Conservation (phyloP, 2,888 invertebrate species). For the Dryococelus australis region DNA sequence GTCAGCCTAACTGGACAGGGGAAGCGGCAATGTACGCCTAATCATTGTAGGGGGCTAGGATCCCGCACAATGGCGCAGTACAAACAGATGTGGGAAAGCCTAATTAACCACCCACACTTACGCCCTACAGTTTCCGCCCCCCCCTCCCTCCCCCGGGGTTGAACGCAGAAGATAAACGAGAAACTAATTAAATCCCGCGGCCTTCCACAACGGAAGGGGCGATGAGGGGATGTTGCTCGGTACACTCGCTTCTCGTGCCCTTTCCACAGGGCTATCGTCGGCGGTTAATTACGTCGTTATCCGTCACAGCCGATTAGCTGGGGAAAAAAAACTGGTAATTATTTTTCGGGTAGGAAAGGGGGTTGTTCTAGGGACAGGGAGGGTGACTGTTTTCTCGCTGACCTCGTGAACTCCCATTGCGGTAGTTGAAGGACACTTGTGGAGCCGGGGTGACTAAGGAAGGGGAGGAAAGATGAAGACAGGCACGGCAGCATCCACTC, state of each 20-base stretch:
- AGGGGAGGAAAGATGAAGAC: neutral
- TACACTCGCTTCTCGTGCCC: neutral
- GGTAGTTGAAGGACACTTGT: conserved; percentile 16
- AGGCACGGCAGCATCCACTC: too few species aligned
- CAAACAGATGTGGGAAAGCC: neutral
- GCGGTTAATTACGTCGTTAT: neutral
- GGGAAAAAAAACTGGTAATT: neutral
- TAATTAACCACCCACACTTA: neutral
- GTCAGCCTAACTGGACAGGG: neutral
- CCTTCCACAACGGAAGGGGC: neutral
- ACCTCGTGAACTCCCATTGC: neutral
- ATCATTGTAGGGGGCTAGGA: too few species aligned
- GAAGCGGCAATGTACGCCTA: neutral
- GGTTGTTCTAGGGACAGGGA: neutral
- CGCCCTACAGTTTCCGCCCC: neutral
- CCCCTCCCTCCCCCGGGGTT: neutral
- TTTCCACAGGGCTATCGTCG: too few species aligned
- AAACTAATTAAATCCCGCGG: neutral
- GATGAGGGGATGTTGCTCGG: too few species aligned
- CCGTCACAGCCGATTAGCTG: neutral
- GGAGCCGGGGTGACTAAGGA: neutral
- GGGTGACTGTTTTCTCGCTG: neutral
- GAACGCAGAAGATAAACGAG: neutral
- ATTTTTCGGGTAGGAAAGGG: neutral
- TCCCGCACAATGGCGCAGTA: neutral